Evolutionary conservation across 2,797 vertebrate genomes (phyloP), one percentile per base, ranked within the genome.

Genomic region (Toxotes lorentzi): DNA sequence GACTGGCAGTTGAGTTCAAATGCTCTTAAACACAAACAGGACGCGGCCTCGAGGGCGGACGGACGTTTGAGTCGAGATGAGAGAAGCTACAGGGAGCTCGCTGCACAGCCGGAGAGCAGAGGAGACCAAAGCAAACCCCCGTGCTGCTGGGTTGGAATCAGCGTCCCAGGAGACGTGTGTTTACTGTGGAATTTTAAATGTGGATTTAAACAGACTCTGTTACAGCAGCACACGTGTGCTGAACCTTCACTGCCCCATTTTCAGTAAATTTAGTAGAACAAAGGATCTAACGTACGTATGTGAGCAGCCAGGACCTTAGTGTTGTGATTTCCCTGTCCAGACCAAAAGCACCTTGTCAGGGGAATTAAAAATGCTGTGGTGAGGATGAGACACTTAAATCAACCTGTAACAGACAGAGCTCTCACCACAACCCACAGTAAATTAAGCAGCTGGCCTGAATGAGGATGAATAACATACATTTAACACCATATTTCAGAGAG

Each of bases 61-160:
- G 23, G 60, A 21, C 63, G 16, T 73, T 79, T 64, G 59, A 73
- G 56, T 10, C 6, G 65, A 75, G 67, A 80, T 78, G 63, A 78
- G 53, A 84, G 61, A 48, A 38, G 34, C 75, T 56, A 32, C 62
- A 19, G 70, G 62, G 40, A 21, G 16, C 50, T 64, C 19, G 34
- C 70, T 59, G 45, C 73, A 53, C 65, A 77, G 70, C 41, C 73
- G 62, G 65, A 51, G 34, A 65, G 80, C 73, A 58, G 48, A 59
- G 47, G 54, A 45, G 59, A 84, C 58, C 63, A 81, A 70, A 73
- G 84, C 62, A 63, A 72, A 80, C 54, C 67, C 24, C 35, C 11
- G 63, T 53, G 68, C 45, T 40, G 63, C 69, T 16, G 53, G 21
- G 40, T 32, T 51, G 35, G 61, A 38, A 64, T 7, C 57, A 9